A percentile compares a stretch with the other conserved stretches of the same genome.
These are phyloP conservation scores for Lapara coniferarum DNA, from an alignment of 2,888 invertebrate species.

Conservation along the genomic window DNA sequence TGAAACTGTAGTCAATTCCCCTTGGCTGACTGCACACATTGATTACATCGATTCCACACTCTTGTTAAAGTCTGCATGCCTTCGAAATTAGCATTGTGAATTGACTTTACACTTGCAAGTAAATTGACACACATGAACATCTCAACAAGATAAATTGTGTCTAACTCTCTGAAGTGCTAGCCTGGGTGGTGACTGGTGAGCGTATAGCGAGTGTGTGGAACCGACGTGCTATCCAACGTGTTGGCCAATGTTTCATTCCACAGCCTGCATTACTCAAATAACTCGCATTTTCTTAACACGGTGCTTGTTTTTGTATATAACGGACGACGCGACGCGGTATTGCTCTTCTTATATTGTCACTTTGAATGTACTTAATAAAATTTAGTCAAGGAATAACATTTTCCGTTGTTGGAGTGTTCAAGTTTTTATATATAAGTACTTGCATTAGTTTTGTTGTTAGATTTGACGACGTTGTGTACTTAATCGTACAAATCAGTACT, in stretches of 20 bases:
- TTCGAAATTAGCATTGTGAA: background rate
- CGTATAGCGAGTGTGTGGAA: conserved; percentile 25
- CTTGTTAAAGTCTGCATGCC: background rate
- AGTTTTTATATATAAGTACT: conserved; percentile 18
- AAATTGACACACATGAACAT: too few relatives aligned
- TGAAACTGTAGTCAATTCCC: conserved; percentile 51
- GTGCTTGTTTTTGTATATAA: conserved; percentile 57
- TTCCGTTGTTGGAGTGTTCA: conserved; percentile 13
- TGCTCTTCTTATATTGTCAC: conserved; percentile 14
- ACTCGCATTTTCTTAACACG: conserved; percentile 68
- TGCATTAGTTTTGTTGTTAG: conserved; percentile 19
- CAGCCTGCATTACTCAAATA: conserved; percentile 56
- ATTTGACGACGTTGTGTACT: conserved; percentile 17
- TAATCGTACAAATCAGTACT: conserved; percentile 16
- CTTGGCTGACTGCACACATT: conserved; percentile 40
- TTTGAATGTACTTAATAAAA: conserved; percentile 26
- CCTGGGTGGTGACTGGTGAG: background rate
- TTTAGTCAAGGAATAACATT: conserved; percentile 19
- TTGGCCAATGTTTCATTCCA: conserved; percentile 39
- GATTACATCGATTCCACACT: conserved; percentile 1
- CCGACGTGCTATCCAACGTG: conserved; percentile 10
- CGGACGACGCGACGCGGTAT: conserved; percentile 31
- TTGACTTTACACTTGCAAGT: background rate
- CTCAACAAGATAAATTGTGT: too few relatives aligned
- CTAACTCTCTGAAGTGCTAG: too few relatives aligned